Base-by-base conservation (phyloP, 2,888 invertebrate genomes). In the Brassicogethes aeneus region DNA sequence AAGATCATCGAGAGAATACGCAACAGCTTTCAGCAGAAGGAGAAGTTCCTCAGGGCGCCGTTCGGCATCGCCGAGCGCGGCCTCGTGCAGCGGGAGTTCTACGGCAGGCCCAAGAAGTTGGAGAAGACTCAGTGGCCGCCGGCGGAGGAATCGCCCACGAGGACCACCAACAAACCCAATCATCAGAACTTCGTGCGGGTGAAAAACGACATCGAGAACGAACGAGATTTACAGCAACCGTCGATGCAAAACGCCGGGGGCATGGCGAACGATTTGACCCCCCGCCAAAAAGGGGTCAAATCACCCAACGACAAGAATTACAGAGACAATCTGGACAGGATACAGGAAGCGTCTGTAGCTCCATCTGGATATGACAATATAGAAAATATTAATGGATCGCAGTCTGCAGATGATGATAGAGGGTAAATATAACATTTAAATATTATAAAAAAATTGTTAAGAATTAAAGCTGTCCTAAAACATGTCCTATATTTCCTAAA, bases 11-110 rank as follows among this genome's bases (percentile, higher is more conserved):
- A 79, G 49, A 77, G 86, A 69, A 74, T 88, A 63, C 77, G 86
- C 52, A 86, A 85, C 65, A 89, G 86, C 60, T 81, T 87, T 57
- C 89, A 90, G 62, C 87, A 90, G 62, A 91, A 91, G 65, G 90
- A 91, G 64, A 90, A 90, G 57, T 92, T 92, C 67, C 73, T 92
- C 43, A 77, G 82, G 61, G 84, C 85, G 2, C 80, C 51, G 3
- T 40, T 47, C 10, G 46, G 47, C 34, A 31, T 58, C 1, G 69
- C 73, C 37, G 53, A 54, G 34, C 46, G 51, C 13, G 44, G 50
- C 3, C 29, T 49, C 34, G 76, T 79, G 31, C 78, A 77, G 44
- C 74, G 79, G 37, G 85, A 85, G 62, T 85, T 85, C 62, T 86
- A 86, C 56, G 80, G 84, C n/a, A 74, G 83, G 57, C 85, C 86